Evolutionary conservation across 2,888 invertebrate species (phyloP).

Genomic region (Hirtodrosophila confusa): DNA sequence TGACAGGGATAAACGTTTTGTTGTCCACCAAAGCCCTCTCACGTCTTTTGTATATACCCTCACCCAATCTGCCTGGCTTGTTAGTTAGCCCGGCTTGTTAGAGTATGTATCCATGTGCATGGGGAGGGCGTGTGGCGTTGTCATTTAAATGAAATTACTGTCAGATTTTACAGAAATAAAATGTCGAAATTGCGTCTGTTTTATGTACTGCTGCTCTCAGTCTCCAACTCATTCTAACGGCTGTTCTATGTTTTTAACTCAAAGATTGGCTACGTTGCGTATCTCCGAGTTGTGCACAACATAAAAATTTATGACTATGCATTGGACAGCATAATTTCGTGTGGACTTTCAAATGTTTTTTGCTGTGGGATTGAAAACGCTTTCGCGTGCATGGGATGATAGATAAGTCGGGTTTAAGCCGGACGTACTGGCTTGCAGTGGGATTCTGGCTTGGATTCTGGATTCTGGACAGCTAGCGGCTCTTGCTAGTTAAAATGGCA

Average conservation of each 20-base stretch:
- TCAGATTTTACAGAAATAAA: conserved; percentile 77
- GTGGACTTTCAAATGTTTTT: conserved; percentile 56
- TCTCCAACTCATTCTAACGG: conserved; percentile 38
- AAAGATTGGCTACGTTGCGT: conserved; percentile 32
- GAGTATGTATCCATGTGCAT: neutral
- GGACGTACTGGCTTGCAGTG: conserved; percentile 10
- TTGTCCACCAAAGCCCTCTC: conserved; percentile 38
- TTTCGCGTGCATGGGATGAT: conserved; percentile 29
- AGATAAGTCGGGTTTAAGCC: conserved; percentile 37
- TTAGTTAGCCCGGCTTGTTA: conserved; percentile 13
- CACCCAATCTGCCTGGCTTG: conserved; percentile 33
- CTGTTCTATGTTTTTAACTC: conserved; percentile 28
- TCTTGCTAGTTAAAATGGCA: conserved; percentile 4
- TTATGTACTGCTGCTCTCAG: conserved; percentile 60
- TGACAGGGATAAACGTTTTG: conserved; percentile 77
- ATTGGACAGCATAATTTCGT: conserved; percentile 68
- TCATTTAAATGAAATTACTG: conserved; percentile 79
- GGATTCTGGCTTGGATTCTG: neutral
- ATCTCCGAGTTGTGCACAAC: conserved; percentile 49
- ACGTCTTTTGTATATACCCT: conserved; percentile 10
- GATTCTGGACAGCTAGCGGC: conserved; percentile 2
- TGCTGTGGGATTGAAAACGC: conserved; percentile 32
- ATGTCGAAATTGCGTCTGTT: conserved; percentile 73
- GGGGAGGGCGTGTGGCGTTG: conserved; percentile 49
- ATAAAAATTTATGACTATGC: conserved; percentile 72